These are phyloP conservation scores for Xiphorhynchus elegans DNA, from an alignment of 2,113 vertebrate genomes.

Conservation along the genomic window DNA sequence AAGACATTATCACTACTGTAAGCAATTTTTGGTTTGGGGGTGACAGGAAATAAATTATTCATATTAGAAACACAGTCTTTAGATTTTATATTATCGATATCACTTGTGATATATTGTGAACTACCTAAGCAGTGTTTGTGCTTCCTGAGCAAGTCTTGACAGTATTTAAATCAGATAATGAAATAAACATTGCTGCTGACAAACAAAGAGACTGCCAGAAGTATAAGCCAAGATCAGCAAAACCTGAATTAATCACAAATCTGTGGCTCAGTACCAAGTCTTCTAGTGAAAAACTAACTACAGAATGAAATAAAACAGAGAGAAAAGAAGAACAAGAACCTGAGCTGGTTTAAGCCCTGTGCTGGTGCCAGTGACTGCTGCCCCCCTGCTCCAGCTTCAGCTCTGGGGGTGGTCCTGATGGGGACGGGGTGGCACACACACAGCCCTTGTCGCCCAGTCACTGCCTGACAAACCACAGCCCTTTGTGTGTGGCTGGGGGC, in stretches of 20 bases:
- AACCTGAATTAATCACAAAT: background rate
- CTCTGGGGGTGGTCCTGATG: accelerated
- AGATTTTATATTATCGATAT: background rate
- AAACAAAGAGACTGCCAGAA: background rate
- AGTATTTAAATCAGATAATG: background rate
- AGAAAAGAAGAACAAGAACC: background rate
- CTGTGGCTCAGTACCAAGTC: background rate
- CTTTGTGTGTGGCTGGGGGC: background rate
- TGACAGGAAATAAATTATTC: background rate
- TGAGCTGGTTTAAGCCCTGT: background rate
- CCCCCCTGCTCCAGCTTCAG: background rate
- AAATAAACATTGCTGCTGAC: background rate
- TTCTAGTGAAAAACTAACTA: background rate
- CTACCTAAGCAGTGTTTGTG: background rate
- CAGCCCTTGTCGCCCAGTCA: no score
- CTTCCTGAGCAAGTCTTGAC: background rate
- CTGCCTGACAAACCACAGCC: background rate
- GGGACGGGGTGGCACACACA: background rate
- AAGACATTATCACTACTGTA: background rate
- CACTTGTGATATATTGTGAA: background rate
- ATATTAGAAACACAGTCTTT: background rate
- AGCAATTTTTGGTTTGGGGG: background rate
- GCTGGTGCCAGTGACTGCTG: background rate
- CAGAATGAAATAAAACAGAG: background rate
- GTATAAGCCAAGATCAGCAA: background rate